Evolutionary conservation across 2,113 vertebrate genomes (phyloP), one percentile per base, ranked within the genome.

Genomic region (Muscicapa adusta): DNA sequence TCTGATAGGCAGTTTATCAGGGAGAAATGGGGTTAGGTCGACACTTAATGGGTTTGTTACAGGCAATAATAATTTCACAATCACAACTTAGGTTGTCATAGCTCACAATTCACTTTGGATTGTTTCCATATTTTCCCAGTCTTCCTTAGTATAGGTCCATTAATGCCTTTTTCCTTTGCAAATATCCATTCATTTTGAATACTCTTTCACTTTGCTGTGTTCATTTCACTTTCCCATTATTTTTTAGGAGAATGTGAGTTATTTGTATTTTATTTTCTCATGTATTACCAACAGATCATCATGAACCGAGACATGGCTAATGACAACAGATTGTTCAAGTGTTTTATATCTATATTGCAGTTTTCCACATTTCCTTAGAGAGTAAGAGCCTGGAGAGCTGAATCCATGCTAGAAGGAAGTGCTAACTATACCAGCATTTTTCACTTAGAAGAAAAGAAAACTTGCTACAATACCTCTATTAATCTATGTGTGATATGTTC

Each of bases 401-500:
- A 74, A 36, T 14, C 40, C 14, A n/a, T 16, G 5, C 23, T 50
- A 40, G 43, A 58, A 75, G 19, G 14, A 74, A 82, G 47, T 6
- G 33, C 3, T 29, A 16, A 24, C 19, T 36, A 12, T 8, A 29
- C 10, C 17, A 67, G 2, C 28, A 31, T 2, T 82, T 78, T 74
- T 40, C 26, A 36, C 14, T 66, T 38, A 15, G 31, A 51, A 65
- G 31, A 43, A 65, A 70, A 56, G 5, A 74, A 43, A 48, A 43
- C 25, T 45, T 58, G 5, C 34, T 53, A 5, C 3, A 3, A 42
- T 54, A n/a, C 6, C 23, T 61, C 43, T 34, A 1, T 19, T 67
- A 28, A 45, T 43, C 19, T 5, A 33, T 2, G 6, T 1, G 0
- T 9, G 5, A 10, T 23, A 1, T 23, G 20, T 19, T 67, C 33